Percentiles rank a stretch among this genome's conserved stretches.
Conservation (phyloP, 2,888 invertebrate genomes). For the Tipula vernalis region DNA sequence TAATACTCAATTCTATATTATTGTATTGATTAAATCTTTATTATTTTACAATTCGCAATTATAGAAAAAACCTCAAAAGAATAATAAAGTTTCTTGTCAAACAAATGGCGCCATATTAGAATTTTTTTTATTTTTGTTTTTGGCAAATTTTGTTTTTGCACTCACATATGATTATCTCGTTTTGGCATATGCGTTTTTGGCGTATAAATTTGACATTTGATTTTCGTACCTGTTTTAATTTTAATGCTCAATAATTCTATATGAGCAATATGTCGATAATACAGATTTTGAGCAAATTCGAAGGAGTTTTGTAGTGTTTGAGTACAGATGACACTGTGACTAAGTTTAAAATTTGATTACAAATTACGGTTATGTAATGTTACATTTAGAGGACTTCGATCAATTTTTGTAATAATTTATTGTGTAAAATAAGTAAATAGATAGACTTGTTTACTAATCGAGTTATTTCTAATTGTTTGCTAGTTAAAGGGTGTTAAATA, state of each 20-base stretch:
- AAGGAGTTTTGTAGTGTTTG: background rate
- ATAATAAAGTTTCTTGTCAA: background rate
- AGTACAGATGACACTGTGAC: background rate
- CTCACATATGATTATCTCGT: background rate
- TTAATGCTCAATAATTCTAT: background rate
- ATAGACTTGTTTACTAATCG: too few relatives aligned
- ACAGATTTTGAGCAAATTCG: background rate
- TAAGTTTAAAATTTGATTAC: background rate
- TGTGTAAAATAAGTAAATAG: too few relatives aligned
- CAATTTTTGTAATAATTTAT: too few relatives aligned
- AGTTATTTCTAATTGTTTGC: too few relatives aligned
- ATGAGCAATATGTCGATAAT: background rate
- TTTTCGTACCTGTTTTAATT: background rate
- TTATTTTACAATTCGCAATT: background rate
- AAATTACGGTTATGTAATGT: background rate
- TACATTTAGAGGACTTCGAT: too few relatives aligned
- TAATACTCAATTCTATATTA: background rate
- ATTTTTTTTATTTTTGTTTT: background rate
- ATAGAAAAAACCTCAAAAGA: background rate
- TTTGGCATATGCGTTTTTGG: background rate
- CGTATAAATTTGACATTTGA: background rate
- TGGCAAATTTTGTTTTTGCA: background rate
- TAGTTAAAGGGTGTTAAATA: too few relatives aligned
- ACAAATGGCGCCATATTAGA: slow-evolving; percentile 4
- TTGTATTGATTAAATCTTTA: background rate